phyloP scores from a whole-genome alignment of 2,888 invertebrate species.

The Hirtodrosophila alboralis region DNA sequence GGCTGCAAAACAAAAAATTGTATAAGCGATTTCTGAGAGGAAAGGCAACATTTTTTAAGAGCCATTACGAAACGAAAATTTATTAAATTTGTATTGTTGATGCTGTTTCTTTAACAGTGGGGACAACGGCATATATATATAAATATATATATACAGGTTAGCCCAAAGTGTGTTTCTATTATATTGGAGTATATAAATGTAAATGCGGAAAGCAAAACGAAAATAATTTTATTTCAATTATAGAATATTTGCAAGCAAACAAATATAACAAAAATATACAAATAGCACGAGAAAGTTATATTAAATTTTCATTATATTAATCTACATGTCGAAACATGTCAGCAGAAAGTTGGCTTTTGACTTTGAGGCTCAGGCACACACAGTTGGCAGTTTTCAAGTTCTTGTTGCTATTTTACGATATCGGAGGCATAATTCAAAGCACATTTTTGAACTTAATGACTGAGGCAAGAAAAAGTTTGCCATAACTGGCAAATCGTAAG shows the following conservation, averaged over 20 bases:
- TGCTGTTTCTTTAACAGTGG: constrained; percentile 7
- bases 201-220: constrained; percentile 1
- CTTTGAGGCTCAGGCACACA: constrained; percentile 14
- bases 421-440: constrained; percentile 51
- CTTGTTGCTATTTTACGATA: constrained; percentile 16
- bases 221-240: constrained; percentile 51
- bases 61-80: constrained; percentile 12
- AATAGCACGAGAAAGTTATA: constrained; percentile 55
- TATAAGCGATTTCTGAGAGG: constrained; percentile 15
- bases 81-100: constrained; percentile 30
- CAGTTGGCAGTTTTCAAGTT: constrained; percentile 38
- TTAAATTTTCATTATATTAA: constrained; percentile 76
- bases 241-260: constrained; percentile 19
- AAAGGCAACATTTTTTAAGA: neutral
- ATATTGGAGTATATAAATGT: too few relatives aligned
- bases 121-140: constrained; percentile 9
- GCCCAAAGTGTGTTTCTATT: too few relatives aligned
- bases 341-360: constrained; percentile 44
- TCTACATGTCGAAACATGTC: constrained; percentile 50
- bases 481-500: constrained; percentile 17
- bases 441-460: constrained; percentile 41
- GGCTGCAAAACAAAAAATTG: constrained; percentile 17
- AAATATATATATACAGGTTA: constrained; percentile 9
- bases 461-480: constrained; percentile 43
- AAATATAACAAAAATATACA: constrained; percentile 2